Conservation (phyloP, 2,797 vertebrate species). For the Corythornis leucogaster region DNA sequence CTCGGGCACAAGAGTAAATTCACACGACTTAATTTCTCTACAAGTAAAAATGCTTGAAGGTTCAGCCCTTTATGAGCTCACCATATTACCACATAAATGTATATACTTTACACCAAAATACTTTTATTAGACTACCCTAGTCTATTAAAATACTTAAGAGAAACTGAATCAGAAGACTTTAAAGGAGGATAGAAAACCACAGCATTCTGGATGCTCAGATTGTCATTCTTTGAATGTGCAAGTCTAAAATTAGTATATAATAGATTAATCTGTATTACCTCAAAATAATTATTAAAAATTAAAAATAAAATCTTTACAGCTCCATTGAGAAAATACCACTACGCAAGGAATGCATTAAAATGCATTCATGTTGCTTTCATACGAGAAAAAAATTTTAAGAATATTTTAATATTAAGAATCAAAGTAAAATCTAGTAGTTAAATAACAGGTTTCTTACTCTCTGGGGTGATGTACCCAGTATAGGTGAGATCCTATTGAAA, state of each 20-base stretch:
- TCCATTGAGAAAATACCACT: background rate
- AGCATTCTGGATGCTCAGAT: background rate
- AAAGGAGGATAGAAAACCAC: background rate
- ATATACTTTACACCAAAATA: background rate
- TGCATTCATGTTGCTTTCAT: background rate
- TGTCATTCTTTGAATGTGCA: background rate
- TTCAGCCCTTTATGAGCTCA: background rate
- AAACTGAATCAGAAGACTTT: background rate
- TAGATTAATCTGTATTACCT: background rate
- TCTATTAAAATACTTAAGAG: background rate
- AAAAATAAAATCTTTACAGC: background rate
- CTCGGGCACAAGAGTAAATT: background rate
- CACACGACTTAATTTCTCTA: conserved; percentile 4
- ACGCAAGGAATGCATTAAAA: background rate
- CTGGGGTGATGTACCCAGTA: conserved; percentile 41
- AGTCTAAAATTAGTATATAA: background rate
- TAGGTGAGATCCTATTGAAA: conserved; percentile 40
- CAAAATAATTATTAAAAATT: background rate
- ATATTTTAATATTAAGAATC: conserved; percentile 59
- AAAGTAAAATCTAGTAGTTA: conserved; percentile 54
- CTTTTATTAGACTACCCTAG: background rate
- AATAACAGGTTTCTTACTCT: conserved; percentile 55
- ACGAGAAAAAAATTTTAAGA: conserved; percentile 15
- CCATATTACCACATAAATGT: background rate
- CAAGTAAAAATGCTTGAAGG: background rate